Evolutionary conservation across 92 coral and sea anemone species (phyloP), one percentile per base, ranked within the genome.

Genomic region (Parazoanthus darwini): DNA sequence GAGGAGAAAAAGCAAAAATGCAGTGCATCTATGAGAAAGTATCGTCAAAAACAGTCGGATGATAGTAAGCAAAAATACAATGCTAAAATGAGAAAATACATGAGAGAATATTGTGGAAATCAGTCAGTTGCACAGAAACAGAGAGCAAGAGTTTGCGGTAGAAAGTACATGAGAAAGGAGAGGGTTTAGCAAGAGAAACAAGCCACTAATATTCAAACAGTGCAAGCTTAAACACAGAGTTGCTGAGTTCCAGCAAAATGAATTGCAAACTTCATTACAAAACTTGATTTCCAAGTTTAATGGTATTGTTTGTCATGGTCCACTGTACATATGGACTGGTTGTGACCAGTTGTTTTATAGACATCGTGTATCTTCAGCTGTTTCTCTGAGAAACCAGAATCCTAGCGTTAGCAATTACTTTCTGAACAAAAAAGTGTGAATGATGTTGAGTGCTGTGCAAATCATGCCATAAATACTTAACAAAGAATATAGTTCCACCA

Each of bases 401-500:
- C 89, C 92, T 86, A 89, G 74, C 66, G 50, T 90, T 66, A 75
- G 65, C 72, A 90, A 81, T 75, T 81, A 87, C 74, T 88, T 81
- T 35, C 36, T 54, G 38, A 66, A 82, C 78, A 82, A 59, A 65
- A 66, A 37, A 90, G 94, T 92, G 94, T 90, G 82, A 85, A 92
- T 84, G 79, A 38, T 85, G 79, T 77, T 5, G 91, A 92, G 65
- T 92, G 94, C 50, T 92, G 33, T 92, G 94, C 76, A 89, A 54
- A 59, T 76, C 92, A 37, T 92, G 92, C 76, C 51, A 89, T 88
- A 87, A 86, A 25, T 76, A 92, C 82, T 87, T 90, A 65, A 74
- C 67, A 54, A 92, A 92, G 77, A 90, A 79, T 68, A 92, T 85
- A 82, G 85, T 92, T 58, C 90, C 81, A 9, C 92, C 92, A 67